Percentiles rank a stretch among this genome's conserved stretches.
Conservation (phyloP, 2,113 vertebrate genomes). For the Phylloscopus trochilus region DNA sequence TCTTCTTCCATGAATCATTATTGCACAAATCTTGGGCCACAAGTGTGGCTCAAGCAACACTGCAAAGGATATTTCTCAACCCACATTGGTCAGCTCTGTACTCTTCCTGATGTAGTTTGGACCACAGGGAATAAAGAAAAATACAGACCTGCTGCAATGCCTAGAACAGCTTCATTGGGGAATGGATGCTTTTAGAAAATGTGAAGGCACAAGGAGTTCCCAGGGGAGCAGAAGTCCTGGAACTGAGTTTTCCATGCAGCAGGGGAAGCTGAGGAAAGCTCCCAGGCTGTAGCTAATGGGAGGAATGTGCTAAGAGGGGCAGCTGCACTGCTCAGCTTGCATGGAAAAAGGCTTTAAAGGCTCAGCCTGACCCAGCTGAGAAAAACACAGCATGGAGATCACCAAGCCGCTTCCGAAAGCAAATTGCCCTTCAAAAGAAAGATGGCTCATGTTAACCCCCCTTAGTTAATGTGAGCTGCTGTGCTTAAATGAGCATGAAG, state of each 20-base stretch:
- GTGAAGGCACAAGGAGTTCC: not conserved
- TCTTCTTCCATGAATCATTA: not conserved
- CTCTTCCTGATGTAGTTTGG: not conserved
- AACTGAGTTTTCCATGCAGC: fast-evolving
- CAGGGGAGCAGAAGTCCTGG: not conserved
- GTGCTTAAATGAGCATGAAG: slow-evolving; percentile 16
- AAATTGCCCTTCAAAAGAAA: slow-evolving; percentile 7
- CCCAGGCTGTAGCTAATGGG: not conserved
- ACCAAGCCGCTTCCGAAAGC: not conserved
- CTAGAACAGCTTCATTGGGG: not conserved
- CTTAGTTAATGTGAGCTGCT: not conserved
- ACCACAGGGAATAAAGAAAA: not conserved
- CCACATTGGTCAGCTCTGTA: fast-evolving
- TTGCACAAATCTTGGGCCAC: not conserved
- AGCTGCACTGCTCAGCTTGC: not conserved
- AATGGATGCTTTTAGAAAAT: not conserved
- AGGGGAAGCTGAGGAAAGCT: not conserved
- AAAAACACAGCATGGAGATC: not conserved
- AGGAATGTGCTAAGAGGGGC: not conserved
- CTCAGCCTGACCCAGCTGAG: not conserved
- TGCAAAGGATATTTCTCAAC: not conserved
- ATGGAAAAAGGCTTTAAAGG: not conserved
- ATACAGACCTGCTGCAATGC: not conserved
- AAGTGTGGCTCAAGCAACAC: not conserved
- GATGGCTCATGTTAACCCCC: not conserved